Base-by-base conservation (phyloP, 2,797 vertebrate species). In the Sus cebifrons region DNA sequence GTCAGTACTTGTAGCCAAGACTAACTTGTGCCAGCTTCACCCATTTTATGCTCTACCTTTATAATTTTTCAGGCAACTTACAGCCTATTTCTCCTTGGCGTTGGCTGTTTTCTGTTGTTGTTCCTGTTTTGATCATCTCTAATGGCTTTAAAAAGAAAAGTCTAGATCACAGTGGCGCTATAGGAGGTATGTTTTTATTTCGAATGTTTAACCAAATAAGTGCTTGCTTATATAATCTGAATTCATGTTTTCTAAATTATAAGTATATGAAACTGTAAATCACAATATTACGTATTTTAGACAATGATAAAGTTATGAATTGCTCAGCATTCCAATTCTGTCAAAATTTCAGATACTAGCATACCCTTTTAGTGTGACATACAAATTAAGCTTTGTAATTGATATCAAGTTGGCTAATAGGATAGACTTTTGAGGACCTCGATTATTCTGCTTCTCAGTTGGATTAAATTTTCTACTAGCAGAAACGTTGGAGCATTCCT, bases 1-100 rank as follows among this genome's bases (percentile, higher is more conserved):
- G 89, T 62, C 60, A 95, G 36, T 94, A 20, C 25, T 85, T 81
- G 91, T 11, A 95, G 6, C 12, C 14, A 77, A 54, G 21, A 77
- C 54, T 81, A 78, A 87, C 20, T 11, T 91, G 1, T 67, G 17
- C 32, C 70, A 40, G 18, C 3, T 3, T 91, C 70, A 82, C 32
- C 29, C 10, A 64, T 40, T 64, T 87, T 49, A 27, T 86, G 27
- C 36, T 96, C 16, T 44, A 29, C 44, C 13, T 96, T 91, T 56
- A 67, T 94, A 79, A 97, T 93, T 96, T 84, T 98, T 79, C 97
- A 99, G 99, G 99, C 95, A 99, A 98, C 7, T 97, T 99, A 78
- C 98, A 98, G 77, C 99, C 99, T 2, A 98, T 99, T 95, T 99
- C 99, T 70, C 99, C 99, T 0, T 99, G 99, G 99, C 99, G 99